Evolutionary conservation across 2,888 invertebrate species (phyloP), one percentile per base, ranked within the genome.

Genomic region (Agrilus mali): DNA sequence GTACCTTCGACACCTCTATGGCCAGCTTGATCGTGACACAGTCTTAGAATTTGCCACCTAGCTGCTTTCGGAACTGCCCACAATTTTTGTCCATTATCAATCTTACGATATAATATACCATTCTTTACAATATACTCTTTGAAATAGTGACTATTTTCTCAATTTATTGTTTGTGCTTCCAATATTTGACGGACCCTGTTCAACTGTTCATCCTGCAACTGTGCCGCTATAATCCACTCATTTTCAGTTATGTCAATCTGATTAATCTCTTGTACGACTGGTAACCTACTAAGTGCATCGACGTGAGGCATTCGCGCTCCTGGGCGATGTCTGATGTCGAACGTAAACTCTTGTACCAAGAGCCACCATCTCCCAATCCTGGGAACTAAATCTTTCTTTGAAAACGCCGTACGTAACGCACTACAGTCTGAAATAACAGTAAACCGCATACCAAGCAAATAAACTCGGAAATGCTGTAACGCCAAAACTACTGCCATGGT

Each of bases 381-480:
- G 7, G 44, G 48, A 6, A 42, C 34, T 8, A 46, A 12, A 12
- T 45, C 43, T 34, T 42, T 41, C 34, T 50, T 47, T 6, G 32
- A 31, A 22, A 48, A 33, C 7, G 50, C 33, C 4, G 34, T 42
- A 31, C 38, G 20, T 10, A 44, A 45, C 14, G 50, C 50, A 31
- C 43, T 50, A 33, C 53, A 55, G 35, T 55, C 51, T 8, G 54
- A 53, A 7, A 55, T 36, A 12, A 55, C 43, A 10, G 22, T 47
- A 36, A 54, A 54, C 12, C 47, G 10, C 3, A 50, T 16, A 1
- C 45, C 45, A n/a, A 44, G 33, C 22, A 41, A 32, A 13, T 44
- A 42, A 15, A 41, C 41, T 2, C 41, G 3, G 38, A 44, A 44
- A 36, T 41, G 38, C 14, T 41, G 17, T 33, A 44, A 31, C 1